Evolutionary conservation across 2,888 invertebrate species (phyloP).

Genomic region (Pyralis farinalis): DNA sequence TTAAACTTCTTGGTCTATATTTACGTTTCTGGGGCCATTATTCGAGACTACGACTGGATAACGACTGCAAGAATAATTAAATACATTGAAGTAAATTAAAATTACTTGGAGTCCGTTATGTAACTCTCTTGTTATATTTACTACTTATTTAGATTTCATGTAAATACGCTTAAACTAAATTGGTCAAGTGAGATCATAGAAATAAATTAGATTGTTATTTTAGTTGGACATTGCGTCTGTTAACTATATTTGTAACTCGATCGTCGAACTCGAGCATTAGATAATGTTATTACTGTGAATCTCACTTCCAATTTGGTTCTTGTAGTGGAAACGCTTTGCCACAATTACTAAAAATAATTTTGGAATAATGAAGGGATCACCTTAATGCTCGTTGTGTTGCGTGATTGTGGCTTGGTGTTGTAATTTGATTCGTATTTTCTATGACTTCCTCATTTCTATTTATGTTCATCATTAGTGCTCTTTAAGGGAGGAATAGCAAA

Average conservation of each 20-base stretch:
- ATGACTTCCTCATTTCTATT: not conserved
- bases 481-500: not conserved
- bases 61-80: too few relatives aligned
- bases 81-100: not conserved
- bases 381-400: too few relatives aligned
- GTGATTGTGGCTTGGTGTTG: slow-evolving; percentile 4
- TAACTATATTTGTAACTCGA: not conserved
- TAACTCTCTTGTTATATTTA: not conserved
- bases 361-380: too few relatives aligned
- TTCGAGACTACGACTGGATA: too few relatives aligned
- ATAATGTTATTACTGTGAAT: not conserved
- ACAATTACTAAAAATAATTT: not conserved
- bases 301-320: not conserved
- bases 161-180: slow-evolving; percentile 2
- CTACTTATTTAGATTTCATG: not conserved
- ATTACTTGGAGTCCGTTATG: not conserved
- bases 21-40: too few relatives aligned
- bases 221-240: not conserved
- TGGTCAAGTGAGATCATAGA: slow-evolving; percentile 1
- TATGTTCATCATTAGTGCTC: too few relatives aligned
- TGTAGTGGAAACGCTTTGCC: not conserved
- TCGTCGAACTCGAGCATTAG: not conserved
- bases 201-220: not conserved
- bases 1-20: too few relatives aligned
- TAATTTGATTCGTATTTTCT: slow-evolving; percentile 4